Evolutionary conservation across 1,140 invertebrate species (phyloP).

Genomic region (Belonocnema kinseyi): DNA sequence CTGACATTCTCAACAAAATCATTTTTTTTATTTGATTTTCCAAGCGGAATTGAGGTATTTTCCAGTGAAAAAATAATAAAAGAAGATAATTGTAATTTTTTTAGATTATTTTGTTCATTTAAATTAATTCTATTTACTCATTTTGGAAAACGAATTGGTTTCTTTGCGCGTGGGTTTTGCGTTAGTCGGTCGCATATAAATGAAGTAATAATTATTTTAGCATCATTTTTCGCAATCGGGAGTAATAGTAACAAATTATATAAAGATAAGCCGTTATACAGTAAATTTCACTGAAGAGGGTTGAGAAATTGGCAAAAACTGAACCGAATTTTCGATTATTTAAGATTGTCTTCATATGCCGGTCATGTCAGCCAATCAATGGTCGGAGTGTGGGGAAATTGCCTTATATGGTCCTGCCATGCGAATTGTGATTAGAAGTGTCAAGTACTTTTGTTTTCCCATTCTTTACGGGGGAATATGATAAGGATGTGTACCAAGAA

Average conservation of each 20-base stretch:
- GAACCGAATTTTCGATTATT: neutral
- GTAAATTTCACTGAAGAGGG: no score
- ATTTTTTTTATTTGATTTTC: neutral
- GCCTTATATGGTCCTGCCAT: constrained; percentile 76
- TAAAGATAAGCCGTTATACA: no score
- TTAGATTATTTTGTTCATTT: constrained; percentile 20
- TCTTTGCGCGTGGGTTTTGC: constrained; percentile 41
- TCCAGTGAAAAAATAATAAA: constrained; percentile 1
- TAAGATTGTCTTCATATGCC: constrained; percentile 42
- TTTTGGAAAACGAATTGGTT: constrained; percentile 28
- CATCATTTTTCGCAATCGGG: neutral
- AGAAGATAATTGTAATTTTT: constrained; percentile 5
- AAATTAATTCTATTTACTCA: neutral
- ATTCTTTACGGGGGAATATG: constrained; percentile 17
- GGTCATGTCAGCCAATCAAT: constrained; percentile 70
- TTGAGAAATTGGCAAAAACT: neutral
- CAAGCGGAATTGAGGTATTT: constrained; percentile 9
- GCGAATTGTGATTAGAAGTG: constrained; percentile 54
- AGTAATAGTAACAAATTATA: no score
- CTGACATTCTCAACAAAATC: neutral
- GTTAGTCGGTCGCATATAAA: neutral
- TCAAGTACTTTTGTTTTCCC: constrained; percentile 41
- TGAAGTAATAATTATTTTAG: neutral
- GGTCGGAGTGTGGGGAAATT: constrained; percentile 75
- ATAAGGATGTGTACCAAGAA: no score